Percentiles rank a stretch among this genome's conserved stretches.
Evolutionary conservation across 1,140 invertebrate genomes (phyloP).

Genomic region (Diuraphis noxia): DNA sequence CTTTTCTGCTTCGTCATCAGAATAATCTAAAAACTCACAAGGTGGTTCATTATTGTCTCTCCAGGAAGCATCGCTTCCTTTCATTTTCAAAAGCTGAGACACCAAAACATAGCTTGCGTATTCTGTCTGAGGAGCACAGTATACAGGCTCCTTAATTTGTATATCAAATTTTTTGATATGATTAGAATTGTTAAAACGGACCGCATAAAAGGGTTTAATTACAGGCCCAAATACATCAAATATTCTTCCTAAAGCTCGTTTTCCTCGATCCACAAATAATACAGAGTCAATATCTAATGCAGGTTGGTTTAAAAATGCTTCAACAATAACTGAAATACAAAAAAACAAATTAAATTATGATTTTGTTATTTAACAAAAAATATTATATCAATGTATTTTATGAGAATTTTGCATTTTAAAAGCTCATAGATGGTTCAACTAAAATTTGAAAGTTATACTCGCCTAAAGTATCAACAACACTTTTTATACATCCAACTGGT

Average conservation of each 20-base stretch:
- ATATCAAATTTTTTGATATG: conserved; percentile 72
- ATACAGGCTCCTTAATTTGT: conserved; percentile 71
- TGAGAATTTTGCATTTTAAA: not conserved
- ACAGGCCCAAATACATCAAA: conserved; percentile 90
- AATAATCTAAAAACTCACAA: conserved; percentile 72
- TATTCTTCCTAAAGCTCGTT: conserved; percentile 74
- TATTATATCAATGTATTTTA: not conserved
- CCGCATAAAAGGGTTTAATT: conserved; percentile 75
- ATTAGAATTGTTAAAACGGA: conserved; percentile 78
- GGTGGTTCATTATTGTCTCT: conserved; percentile 82
- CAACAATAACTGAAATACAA: conserved; percentile 70
- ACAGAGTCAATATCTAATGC: conserved; percentile 82
- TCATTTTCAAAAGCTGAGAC: conserved; percentile 71
- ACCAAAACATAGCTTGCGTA: conserved; percentile 78
- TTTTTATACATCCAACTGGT: conserved; percentile 73
- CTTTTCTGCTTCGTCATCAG: conserved; percentile 85
- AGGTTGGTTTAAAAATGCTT: conserved; percentile 69
- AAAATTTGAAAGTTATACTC: conserved; percentile 55
- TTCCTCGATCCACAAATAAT: conserved; percentile 76
- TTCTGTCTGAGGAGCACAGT: conserved; percentile 74
- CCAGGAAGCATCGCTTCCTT: conserved; percentile 83
- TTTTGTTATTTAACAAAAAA: not conserved
- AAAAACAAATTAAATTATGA: conserved; percentile 22
- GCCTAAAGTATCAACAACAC: conserved; percentile 75
- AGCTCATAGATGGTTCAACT: not conserved